phyloP scores from a whole-genome alignment of 2,797 vertebrate species.

The Gobionotothen gibberifrons region DNA sequence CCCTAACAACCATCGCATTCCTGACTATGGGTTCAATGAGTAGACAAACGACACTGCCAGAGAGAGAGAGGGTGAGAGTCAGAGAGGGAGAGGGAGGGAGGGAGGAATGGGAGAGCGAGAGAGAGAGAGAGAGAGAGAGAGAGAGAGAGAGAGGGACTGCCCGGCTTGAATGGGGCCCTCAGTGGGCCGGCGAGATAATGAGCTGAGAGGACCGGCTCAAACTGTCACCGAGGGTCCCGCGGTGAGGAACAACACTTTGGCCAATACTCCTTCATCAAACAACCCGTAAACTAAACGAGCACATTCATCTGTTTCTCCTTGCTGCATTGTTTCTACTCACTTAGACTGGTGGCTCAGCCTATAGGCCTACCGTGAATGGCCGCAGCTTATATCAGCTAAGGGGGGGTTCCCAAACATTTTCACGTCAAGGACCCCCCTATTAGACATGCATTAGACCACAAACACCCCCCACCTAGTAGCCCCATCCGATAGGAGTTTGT shows the following conservation, averaged over 20 bases:
- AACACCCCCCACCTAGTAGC: conserved; percentile 34
- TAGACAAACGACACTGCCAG: conserved; percentile 83
- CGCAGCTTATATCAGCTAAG: conserved; percentile 68
- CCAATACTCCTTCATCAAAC: conserved; percentile 84
- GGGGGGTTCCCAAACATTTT: conserved; percentile 62
- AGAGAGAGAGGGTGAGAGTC: conserved; percentile 56
- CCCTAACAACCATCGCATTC: conserved; percentile 84
- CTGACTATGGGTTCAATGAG: conserved; percentile 82
- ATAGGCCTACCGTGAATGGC: conserved; percentile 66
- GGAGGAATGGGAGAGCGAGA: conserved; percentile 28
- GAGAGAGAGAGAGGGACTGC: conserved; percentile 51
- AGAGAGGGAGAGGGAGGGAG: conserved; percentile 22
- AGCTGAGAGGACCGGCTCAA: conserved; percentile 84
- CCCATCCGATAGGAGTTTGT: conserved; percentile 21
- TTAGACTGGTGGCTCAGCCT: conserved; percentile 79
- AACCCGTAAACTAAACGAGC: conserved; percentile 84
- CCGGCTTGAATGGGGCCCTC: conserved; percentile 82
- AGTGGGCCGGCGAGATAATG: conserved; percentile 84
- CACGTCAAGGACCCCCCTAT: conserved; percentile 69
- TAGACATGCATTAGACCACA: conserved; percentile 74
- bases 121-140: conserved; percentile 26
- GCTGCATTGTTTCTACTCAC: conserved; percentile 78
- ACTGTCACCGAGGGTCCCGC: conserved; percentile 84
- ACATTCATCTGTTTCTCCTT: conserved; percentile 83
- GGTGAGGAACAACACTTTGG: conserved; percentile 83